These are phyloP conservation scores for Zygogramma bicolorata DNA, from an alignment of 2,888 invertebrate species.

Conservation along the genomic window DNA sequence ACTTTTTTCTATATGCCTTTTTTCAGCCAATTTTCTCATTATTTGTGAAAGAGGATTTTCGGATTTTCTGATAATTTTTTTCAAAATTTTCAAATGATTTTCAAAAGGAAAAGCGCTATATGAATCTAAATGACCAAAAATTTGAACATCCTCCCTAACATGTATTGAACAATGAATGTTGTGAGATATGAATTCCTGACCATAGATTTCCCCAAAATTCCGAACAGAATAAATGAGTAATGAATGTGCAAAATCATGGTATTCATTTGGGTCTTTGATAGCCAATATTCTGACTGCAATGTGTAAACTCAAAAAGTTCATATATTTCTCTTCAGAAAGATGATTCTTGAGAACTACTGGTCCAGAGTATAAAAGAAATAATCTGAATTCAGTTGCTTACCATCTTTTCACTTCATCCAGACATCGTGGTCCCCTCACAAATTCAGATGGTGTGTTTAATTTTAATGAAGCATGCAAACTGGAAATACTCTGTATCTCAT, in stretches of 20 bases:
- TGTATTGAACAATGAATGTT: background rate
- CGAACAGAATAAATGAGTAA: constrained; percentile 3
- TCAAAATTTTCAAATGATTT: too few relatives aligned
- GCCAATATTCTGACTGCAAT: background rate
- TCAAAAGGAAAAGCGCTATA: too few relatives aligned
- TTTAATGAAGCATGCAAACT: constrained; percentile 5
- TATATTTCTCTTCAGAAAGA: background rate
- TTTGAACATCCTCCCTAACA: background rate
- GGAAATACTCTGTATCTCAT: background rate
- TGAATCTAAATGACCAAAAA: too few relatives aligned
- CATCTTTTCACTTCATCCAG: constrained; percentile 1
- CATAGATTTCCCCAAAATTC: constrained; percentile 1
- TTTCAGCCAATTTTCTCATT: too few relatives aligned
- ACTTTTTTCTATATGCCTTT: too few relatives aligned
- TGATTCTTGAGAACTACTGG: constrained; percentile 3
- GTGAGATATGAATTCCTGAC: constrained; percentile 3
- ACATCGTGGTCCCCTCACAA: constrained; percentile 22
- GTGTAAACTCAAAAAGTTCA: constrained; percentile 16
- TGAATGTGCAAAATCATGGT: constrained; percentile 7
- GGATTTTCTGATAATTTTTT: too few relatives aligned
- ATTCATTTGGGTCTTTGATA: background rate
- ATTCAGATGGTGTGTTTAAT: constrained; percentile 13
- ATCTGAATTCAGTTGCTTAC: constrained; percentile 12
- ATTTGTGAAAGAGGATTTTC: too few relatives aligned
- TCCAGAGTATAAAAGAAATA: constrained; percentile 3